Conservation (phyloP, 1,140 invertebrate species). For the Leptinotarsa defecta region DNA sequence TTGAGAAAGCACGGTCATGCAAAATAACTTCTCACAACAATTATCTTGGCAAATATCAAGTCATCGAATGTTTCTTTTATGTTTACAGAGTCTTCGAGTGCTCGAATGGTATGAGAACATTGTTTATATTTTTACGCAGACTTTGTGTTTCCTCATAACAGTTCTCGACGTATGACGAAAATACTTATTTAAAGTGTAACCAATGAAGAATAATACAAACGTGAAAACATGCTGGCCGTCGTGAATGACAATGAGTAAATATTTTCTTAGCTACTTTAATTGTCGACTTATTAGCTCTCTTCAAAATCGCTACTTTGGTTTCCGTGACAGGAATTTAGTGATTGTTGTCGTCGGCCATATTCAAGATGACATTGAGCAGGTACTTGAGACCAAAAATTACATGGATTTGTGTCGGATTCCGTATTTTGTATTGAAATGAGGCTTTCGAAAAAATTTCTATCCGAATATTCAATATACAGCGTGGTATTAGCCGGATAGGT, state of each 20-base stretch:
- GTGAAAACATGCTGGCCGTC: background rate
- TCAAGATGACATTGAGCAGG: no score
- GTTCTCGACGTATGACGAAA: constrained; percentile 7
- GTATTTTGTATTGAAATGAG: no score
- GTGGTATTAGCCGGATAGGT: no score
- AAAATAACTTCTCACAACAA: no score
- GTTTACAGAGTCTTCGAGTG: no score
- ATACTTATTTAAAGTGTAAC: constrained; percentile 6
- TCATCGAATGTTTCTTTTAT: no score
- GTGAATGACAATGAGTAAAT: constrained; percentile 8
- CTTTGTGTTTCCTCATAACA: constrained; percentile 3
- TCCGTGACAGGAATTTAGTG: background rate
- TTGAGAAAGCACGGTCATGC: no score
- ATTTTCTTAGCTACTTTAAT: background rate
- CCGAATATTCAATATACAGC: no score
- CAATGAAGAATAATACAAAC: background rate
- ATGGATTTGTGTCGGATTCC: no score
- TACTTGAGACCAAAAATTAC: no score
- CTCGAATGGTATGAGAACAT: background rate
- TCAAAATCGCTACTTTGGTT: background rate
- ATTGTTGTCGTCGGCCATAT: background rate
- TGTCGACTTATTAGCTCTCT: background rate
- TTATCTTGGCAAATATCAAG: no score
- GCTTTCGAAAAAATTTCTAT: no score
- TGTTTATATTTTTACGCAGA: background rate